Conservation (phyloP, 2,888 invertebrate species). For the Conops quadrifasciatus region DNA sequence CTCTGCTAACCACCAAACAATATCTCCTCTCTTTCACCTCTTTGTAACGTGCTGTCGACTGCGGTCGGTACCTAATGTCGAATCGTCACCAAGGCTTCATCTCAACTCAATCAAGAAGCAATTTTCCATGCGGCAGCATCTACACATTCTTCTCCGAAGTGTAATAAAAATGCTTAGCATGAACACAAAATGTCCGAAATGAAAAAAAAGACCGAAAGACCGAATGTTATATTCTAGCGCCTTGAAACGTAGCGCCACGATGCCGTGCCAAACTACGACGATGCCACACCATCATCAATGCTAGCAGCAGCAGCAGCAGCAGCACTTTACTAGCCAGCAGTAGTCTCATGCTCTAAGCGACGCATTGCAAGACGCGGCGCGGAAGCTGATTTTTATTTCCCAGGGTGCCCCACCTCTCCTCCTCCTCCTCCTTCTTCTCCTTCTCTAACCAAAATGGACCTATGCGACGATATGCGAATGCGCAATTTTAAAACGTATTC, state of each 20-base stretch:
- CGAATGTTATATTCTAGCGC: background rate
- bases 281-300: background rate
- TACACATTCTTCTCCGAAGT: background rate
- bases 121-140: slow-evolving; percentile 7
- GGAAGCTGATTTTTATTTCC: background rate
- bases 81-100: slow-evolving; percentile 3
- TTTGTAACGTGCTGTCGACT: no score
- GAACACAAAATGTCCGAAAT: slow-evolving; percentile 27
- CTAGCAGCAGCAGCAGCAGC: background rate
- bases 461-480: slow-evolving; percentile 17
- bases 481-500: slow-evolving; percentile 47
- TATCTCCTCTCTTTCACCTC: background rate
- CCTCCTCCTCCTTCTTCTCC: background rate
- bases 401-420: background rate
- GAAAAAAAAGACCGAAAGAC: no score
- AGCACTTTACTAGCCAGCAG: background rate
- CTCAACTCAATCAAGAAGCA: slow-evolving; percentile 28
- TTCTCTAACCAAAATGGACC: background rate
- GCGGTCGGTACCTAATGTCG: no score
- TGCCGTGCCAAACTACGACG: background rate
- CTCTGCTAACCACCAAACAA: background rate
- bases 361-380: no score
- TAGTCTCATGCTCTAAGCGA: no score
- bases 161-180: slow-evolving; percentile 31
- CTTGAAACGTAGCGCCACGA: background rate